Evolutionary conservation across 2,888 invertebrate species (phyloP), one percentile per base, ranked within the genome.

Genomic region (Drosophila ezoana): DNA sequence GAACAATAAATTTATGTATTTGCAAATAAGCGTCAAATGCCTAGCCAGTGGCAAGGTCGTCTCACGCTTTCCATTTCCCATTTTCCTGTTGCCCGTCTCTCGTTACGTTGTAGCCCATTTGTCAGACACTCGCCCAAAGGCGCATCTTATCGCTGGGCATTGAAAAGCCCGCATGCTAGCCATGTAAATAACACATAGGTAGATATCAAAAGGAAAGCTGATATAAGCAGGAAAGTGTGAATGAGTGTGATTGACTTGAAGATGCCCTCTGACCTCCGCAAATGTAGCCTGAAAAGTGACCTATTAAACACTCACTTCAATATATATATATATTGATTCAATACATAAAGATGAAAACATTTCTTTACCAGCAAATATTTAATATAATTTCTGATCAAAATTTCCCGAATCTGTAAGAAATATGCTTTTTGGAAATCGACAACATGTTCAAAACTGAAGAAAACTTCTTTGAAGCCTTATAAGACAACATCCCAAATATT

Each of bases 161-260:
- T 64, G 79, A 64, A 54, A 73, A 58, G 28, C 73, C 73, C 78
- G 51, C 58, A 77, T 59, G 56, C 38, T 57, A 49, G 37, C 43
- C 35, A 56, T 47, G 32, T 47, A 72, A 52, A 72, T 40, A 77
- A 57, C 59, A 56, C 47, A 58, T 62, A 63, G 76, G 66, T 63
- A 49, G 60, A 61, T 61, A 76, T 57, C 48, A 59, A 72, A 77
- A 65, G 64, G 45, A n/a, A 37, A 8, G 58, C 40, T 28, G 8
- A 28, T 47, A 35, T 32, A 28, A 43, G 35, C 23, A 38, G 18
- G 3, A 18, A 41, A 44, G 11, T 13, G 6, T 3, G 2, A 60
- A 16, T 1, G 13, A 0, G 37, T n/a, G 18, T 18, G 13, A 2
- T n/a, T 13, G 38, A 44, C 44, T 32, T 13, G 2, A 4, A 20